Base-by-base conservation (phyloP, 2,797 vertebrate genomes). In the Taeniopygia guttata region DNA sequence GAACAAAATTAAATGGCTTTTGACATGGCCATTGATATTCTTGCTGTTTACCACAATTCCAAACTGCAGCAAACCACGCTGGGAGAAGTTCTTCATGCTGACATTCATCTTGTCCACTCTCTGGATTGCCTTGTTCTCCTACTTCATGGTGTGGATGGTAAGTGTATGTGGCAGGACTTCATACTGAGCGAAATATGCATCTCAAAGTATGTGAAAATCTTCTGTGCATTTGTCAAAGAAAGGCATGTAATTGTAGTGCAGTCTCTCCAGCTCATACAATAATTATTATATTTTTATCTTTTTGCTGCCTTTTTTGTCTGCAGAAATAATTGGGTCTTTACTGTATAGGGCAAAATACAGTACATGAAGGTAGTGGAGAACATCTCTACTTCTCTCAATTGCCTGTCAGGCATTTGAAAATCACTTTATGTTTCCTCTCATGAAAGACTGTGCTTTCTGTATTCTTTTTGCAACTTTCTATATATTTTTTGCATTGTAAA, bases 91-190 rank as follows among this genome's bases (percentile, higher is more conserved):
- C 96, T 99, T 99, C 96, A 99, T 99, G 99, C 4, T 98, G n/a
- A 99, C 99, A 15, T 99, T 99, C 59, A 9, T 99, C 83, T 97
- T 99, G 3, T 99, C 99, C 85, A 99, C 99, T 1, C 36, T 99
- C 82, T 99, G 99, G 99, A 99, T 99, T 16, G 99, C 99, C 1
- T 83, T 99, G 96, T 99, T 99, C 97, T 99, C 99, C 93, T 99
- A 99, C 96, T 87, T 99, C 26, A 99, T 99, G 99, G 99, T 99
- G 96, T 99, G 99, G 99, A 99, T 99, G 99, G 99, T 99, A 97
- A 97, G 99, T 98, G 21, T 20, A 0, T 1, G n/a, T 49, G 54
- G 32, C 42, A 95, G 43, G 46, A 22, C 29, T 66, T 68, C 5
- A 4, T 56, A 36, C 60, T 51, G 58, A 49, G 20, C 36, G 52